Base-by-base conservation (phyloP, 2,888 invertebrate species). In the Drosophila sordidapex region DNA sequence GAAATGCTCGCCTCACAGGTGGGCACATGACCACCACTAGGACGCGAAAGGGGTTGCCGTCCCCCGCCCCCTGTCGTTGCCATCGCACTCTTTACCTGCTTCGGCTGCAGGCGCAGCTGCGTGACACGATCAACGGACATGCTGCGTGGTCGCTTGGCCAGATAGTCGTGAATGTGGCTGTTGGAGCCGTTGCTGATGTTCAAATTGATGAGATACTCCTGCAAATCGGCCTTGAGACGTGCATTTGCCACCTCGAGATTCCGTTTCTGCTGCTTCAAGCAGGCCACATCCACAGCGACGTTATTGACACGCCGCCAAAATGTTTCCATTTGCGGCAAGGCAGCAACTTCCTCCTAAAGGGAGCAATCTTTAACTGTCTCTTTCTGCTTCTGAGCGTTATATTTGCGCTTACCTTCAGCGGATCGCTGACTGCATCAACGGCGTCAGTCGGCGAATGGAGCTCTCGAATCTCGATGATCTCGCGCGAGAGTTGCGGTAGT, bases 231-330 rank as follows among this genome's bases (percentile, higher is more conserved):
- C 86, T 95, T 95, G n/a, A 96, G 87, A 59, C 94, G 93, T 10
- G 94, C 93, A 90, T 97, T 97, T 89, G 96, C 96, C 59, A 94
- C 93, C 8, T 94, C 91, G 48, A 95, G 84, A 2, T 73, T 60
- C 0, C 74, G 66, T 61, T 93, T 92, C 51, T 93, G 91, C 57
- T 92, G 94, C 72, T 85, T 93, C 66, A 95, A 90, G 11, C 94
- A 94, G 35, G 94, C 93, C 54, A 94, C 94, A 84, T 95, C 95
- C 52, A 95, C 91, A 27, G 94, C 84, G 2, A 94, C 94, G 72
- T 94, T 94, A 90, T 95, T 95, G 65, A 94, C 95, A 15, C 95
- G 94, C 68, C 94, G 93, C 94, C 97, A 95, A 90, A 97, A 96
- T 81, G 95, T 95, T 75, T 96, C 95, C 94, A 97, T 93, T 90